Conservation (phyloP, 37 sponge, comb jelly and placozoan species). For the Tethya wilhelma region DNA sequence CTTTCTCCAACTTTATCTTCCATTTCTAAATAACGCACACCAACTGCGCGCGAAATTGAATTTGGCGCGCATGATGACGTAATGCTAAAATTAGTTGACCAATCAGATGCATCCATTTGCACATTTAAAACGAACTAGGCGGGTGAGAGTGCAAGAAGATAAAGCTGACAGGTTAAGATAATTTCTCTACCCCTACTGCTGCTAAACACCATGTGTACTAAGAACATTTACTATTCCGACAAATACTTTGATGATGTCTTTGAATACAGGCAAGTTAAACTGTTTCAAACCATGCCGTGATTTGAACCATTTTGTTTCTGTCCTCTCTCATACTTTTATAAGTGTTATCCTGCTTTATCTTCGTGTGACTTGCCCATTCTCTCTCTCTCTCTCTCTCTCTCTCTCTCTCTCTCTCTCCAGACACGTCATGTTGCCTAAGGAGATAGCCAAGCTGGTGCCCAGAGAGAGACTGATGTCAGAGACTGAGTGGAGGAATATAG, state of each 20-base stretch:
- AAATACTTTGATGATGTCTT: slow-evolving; percentile 90
- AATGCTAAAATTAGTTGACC: slow-evolving; percentile 12
- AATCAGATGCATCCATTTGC: slow-evolving; percentile 8
- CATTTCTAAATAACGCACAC: not conserved
- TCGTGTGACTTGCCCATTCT: not conserved
- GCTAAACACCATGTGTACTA: not conserved
- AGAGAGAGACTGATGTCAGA: slow-evolving; percentile 85
- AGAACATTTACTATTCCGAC: slow-evolving; percentile 92
- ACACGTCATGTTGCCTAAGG: slow-evolving; percentile 96
- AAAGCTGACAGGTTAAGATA: not conserved
- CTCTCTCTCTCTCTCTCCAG: slow-evolving; percentile 34
- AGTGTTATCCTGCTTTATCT: not conserved
- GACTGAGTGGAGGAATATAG: slow-evolving; percentile 88
- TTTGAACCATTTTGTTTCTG: slow-evolving; percentile 3
- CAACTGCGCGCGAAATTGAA: slow-evolving; percentile 23
- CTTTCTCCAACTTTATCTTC: slow-evolving; percentile 19
- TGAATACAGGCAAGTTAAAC: slow-evolving; percentile 92
- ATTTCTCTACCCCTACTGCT: not conserved
- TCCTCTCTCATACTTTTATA: not conserved
- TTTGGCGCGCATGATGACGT: not conserved
- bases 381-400: not conserved
- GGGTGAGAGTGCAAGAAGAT: not conserved
- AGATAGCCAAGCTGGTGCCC: slow-evolving; percentile 82
- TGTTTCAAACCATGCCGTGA: not conserved
- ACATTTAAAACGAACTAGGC: slow-evolving; percentile 9